A percentile compares a stretch with the other conserved stretches of the same genome.
Evolutionary conservation across 64 coral and sea anemone genomes (phyloP).

Genomic region (Montipora capricornis): DNA sequence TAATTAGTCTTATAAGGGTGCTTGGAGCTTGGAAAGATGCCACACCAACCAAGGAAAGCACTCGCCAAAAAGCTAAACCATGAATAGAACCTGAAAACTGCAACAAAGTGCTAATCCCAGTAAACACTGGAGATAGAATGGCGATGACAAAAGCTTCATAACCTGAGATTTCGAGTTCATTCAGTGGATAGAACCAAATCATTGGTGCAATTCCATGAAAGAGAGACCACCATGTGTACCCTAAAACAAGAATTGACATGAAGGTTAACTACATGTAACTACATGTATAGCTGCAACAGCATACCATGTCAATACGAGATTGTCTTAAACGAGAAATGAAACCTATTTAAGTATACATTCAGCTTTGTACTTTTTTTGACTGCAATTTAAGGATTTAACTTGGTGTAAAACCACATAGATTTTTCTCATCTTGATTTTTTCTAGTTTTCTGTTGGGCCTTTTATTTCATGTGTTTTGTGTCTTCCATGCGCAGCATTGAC

Average conservation of each 20-base stretch:
- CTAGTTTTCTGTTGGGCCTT: neutral
- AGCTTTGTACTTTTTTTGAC: too few relatives aligned
- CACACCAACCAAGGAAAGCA: constrained; percentile 80
- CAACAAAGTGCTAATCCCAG: constrained; percentile 61
- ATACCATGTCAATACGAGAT: too few relatives aligned
- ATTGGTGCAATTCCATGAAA: constrained; percentile 89
- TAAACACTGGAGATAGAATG: constrained; percentile 84
- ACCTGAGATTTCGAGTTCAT: constrained; percentile 96
- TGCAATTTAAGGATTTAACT: too few relatives aligned
- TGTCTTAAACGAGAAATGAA: too few relatives aligned
- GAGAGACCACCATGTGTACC: constrained; percentile 96
- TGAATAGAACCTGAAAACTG: constrained; percentile 71
- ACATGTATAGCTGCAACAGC: too few relatives aligned
- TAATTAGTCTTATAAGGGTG: constrained; percentile 81
- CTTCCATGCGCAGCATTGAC: neutral
- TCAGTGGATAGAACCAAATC: constrained; percentile 99
- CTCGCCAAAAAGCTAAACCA: constrained; percentile 76
- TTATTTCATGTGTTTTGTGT: neutral
- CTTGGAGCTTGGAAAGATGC: constrained; percentile 94
- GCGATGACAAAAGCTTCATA: constrained; percentile 91
- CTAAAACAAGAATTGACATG: constrained; percentile 21
- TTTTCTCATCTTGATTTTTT: neutral
- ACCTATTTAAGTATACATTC: too few relatives aligned
- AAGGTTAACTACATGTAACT: too few relatives aligned
- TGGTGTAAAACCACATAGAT: neutral